phyloP scores from a whole-genome alignment of 2,888 invertebrate genomes.

The Rhogogaster chlorosoma region DNA sequence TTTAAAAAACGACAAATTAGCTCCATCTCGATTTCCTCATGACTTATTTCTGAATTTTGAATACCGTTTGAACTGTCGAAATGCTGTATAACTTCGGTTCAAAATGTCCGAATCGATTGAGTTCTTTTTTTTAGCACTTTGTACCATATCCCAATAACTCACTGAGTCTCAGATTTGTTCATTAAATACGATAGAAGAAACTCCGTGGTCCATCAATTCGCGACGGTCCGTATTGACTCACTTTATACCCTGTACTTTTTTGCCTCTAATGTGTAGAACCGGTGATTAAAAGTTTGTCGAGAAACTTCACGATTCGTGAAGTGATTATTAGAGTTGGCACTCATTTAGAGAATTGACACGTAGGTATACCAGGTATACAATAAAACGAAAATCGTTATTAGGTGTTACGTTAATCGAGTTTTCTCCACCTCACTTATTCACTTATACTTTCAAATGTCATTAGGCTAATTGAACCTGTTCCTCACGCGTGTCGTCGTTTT shows the following conservation, averaged over 20 bases:
- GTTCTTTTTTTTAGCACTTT: too few species aligned
- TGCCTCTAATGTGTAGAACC: not conserved
- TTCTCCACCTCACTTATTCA: slow-evolving; percentile 24
- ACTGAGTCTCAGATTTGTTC: not conserved
- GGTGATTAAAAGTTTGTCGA: not conserved
- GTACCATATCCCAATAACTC: not conserved
- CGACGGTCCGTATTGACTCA: not conserved
- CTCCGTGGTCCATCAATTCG: not conserved
- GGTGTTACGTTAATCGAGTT: not conserved
- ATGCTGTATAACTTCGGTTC: not conserved
- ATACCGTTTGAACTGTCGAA: too few species aligned
- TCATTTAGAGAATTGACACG: not conserved
- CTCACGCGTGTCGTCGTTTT: slow-evolving; percentile 29
- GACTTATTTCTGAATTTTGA: too few species aligned
- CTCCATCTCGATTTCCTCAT: too few species aligned
- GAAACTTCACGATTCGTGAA: not conserved
- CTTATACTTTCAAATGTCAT: slow-evolving; percentile 4
- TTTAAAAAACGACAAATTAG: too few species aligned
- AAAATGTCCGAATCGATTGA: too few species aligned
- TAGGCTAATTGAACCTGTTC: slow-evolving; percentile 21
- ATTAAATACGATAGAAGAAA: not conserved
- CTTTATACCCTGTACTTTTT: not conserved
- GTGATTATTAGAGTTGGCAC: not conserved
- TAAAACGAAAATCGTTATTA: not conserved
- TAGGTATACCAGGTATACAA: not conserved